These are phyloP conservation scores for Anser brachyrhynchus DNA, from an alignment of 2,113 vertebrate species.

Conservation along the genomic window DNA sequence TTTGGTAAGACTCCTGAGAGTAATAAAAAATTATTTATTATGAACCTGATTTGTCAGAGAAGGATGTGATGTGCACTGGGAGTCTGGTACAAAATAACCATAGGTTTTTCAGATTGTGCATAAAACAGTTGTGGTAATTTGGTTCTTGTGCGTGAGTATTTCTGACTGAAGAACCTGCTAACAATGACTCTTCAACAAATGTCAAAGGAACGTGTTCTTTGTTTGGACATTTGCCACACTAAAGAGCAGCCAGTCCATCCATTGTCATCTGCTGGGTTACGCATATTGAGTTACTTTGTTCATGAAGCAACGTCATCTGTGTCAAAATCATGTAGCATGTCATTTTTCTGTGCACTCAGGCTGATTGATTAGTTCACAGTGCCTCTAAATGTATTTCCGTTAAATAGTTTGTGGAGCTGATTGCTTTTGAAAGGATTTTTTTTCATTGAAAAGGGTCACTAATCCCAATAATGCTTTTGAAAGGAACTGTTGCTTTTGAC, in stretches of 20 bases:
- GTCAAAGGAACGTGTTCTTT: background rate
- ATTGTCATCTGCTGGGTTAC: background rate
- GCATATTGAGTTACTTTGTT: background rate
- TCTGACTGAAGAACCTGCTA: background rate
- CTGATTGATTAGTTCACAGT: conserved; percentile 41
- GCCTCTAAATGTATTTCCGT: background rate
- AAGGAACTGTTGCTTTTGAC: background rate
- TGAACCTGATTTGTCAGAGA: background rate
- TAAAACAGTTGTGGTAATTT: background rate
- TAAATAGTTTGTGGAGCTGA: conserved; percentile 18
- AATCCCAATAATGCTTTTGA: background rate
- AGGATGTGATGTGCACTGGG: background rate
- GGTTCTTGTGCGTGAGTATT: background rate
- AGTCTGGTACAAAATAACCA: background rate
- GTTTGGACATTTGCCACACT: background rate
- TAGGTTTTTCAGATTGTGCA: background rate
- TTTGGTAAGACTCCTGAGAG: conserved; percentile 27
- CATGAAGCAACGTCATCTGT: background rate
- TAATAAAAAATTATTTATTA: conserved; percentile 4
- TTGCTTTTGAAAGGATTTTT: background rate
- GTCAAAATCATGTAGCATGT: conserved; percentile 9
- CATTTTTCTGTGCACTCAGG: conserved; percentile 10
- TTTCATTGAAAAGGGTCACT: background rate
- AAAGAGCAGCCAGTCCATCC: background rate
- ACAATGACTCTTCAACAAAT: background rate